phyloP scores from a whole-genome alignment of 2,113 vertebrate genomes.

The Sapayoa aenigma region DNA sequence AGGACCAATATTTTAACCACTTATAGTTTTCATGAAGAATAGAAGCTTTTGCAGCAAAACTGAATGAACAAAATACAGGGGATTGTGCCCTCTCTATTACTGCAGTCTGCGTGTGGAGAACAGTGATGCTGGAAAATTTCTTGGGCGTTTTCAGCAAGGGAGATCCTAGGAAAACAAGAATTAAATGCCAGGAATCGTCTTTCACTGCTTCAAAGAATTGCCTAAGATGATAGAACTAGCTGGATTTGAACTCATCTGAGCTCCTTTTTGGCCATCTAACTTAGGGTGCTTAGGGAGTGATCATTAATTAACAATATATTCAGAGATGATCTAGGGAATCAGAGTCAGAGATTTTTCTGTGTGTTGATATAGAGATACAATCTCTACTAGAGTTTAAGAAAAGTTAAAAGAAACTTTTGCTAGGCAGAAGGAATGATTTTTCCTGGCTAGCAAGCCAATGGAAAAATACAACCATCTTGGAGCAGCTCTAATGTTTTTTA shows the following conservation, averaged over 20 bases:
- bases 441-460: constrained; percentile 1
- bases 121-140: background rate
- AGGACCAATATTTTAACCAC: background rate
- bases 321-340: background rate
- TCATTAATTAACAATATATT: background rate
- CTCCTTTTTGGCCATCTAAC: background rate
- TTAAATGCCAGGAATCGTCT: background rate
- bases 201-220: background rate
- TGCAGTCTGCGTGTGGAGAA: background rate
- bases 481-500: background rate
- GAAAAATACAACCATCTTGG: constrained; percentile 17
- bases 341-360: background rate
- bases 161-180: background rate
- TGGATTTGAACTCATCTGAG: background rate
- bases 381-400: background rate
- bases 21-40: background rate
- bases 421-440: constrained; percentile 21
- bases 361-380: background rate
- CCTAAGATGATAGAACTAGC: background rate
- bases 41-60: background rate
- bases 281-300: background rate
- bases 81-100: background rate
- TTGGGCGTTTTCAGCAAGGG: background rate
- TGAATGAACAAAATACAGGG: background rate
- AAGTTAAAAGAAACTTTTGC: constrained; percentile 19